Evolutionary conservation across 2,113 vertebrate genomes (phyloP).

Genomic region (Uropsilus gracilis): DNA sequence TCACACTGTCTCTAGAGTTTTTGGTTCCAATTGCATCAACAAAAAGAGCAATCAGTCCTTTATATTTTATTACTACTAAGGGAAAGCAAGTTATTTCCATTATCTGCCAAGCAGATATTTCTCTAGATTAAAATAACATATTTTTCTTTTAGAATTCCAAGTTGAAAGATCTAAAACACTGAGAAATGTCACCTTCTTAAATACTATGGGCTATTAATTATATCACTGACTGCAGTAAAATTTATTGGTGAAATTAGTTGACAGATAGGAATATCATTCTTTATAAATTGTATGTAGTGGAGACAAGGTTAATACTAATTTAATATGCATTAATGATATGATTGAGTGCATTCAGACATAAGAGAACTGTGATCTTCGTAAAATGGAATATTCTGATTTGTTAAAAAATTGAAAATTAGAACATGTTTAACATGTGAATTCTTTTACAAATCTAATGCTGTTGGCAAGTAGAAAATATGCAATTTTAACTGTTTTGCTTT

Average conservation of each 20-base stretch:
- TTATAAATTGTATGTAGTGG: slow-evolving; percentile 76
- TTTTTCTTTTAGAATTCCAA: slow-evolving; percentile 72
- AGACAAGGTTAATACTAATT: slow-evolving; percentile 83
- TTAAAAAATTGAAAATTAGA: slow-evolving; percentile 60
- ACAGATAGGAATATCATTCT: slow-evolving; percentile 79
- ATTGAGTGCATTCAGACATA: slow-evolving; percentile 67
- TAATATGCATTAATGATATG: slow-evolving; percentile 79
- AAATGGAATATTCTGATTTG: slow-evolving; percentile 64
- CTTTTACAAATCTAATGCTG: not conserved
- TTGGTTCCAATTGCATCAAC: slow-evolving; percentile 83
- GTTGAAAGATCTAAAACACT: slow-evolving; percentile 81
- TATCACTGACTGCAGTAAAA: slow-evolving; percentile 74
- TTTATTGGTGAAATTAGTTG: slow-evolving; percentile 78
- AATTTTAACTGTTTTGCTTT: slow-evolving; percentile 40
- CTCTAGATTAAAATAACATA: slow-evolving; percentile 78
- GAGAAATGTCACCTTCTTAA: slow-evolving; percentile 86
- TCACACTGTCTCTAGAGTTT: slow-evolving; percentile 79
- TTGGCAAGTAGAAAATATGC: not conserved
- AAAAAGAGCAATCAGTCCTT: slow-evolving; percentile 85
- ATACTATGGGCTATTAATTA: slow-evolving; percentile 83
- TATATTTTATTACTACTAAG: slow-evolving; percentile 80
- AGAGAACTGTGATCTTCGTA: slow-evolving; percentile 69
- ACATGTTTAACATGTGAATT: not conserved
- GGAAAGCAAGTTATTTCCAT: slow-evolving; percentile 78
- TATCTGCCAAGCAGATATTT: slow-evolving; percentile 80